These are phyloP conservation scores for Prochilodus magdalenae DNA, from an alignment of 2,113 vertebrate species.

Conservation along the genomic window DNA sequence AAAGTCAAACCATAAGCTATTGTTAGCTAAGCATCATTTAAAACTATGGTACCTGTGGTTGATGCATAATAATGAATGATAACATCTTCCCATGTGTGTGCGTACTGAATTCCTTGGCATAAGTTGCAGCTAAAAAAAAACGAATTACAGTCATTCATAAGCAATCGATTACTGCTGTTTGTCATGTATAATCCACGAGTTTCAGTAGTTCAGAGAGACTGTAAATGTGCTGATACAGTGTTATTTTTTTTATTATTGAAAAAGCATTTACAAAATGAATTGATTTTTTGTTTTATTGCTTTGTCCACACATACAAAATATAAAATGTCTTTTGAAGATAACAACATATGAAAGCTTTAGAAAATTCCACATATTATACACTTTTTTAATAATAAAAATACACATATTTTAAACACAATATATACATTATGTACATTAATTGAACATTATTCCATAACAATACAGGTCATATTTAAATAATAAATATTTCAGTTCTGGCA, in stretches of 20 bases:
- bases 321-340: not conserved
- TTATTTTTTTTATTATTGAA: not conserved
- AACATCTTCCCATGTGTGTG: no score
- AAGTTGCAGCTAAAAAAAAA: no score
- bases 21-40: not conserved
- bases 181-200: no score
- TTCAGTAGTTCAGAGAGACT: no score
- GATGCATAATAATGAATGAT: no score
- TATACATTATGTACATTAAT: conserved; percentile 22
- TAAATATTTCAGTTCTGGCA: conserved; percentile 34
- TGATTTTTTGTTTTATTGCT: not conserved
- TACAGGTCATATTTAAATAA: conserved; percentile 41
- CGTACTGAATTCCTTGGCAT: no score
- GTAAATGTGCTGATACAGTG: no score
- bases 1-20: no score
- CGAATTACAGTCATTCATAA: no score
- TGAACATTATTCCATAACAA: not conserved
- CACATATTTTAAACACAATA: not conserved
- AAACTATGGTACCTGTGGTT: no score
- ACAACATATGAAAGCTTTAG: not conserved
- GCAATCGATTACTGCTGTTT: no score
- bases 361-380: conserved; percentile 7
- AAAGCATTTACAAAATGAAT: not conserved
- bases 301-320: conserved; percentile 10
- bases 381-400: conserved; percentile 49